Evolutionary conservation across 2,888 invertebrate genomes (phyloP), one percentile per base, ranked within the genome.

Genomic region (Apotomis betuletana): DNA sequence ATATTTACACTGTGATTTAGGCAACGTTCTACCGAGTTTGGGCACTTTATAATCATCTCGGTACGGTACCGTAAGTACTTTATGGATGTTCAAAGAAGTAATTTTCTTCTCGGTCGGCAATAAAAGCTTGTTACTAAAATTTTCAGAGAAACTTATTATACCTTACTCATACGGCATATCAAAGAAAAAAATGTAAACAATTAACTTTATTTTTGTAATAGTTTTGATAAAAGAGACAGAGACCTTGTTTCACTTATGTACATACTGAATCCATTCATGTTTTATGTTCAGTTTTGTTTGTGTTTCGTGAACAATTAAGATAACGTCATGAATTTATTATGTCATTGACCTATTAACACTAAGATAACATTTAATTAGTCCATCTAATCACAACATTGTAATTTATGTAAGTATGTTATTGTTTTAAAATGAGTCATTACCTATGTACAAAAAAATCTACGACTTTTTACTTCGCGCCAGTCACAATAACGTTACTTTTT

Each of bases 311-410:
- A 49, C 55, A 69, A 62, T 58, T 44, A 52, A 57, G 63, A 70
- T 63, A 63, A 12, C 12, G 55, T 38, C 15, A 69, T 27, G 5
- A 36, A 9, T 54, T 49, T 10, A 44, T 12, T 70, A 59, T 36
- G 64, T 52, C 58, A 71, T 62, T 62, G 71, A 62, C 71, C 71
- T 27, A 67, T 61, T 61, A 71, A 65, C 70, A 61, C 52, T 61
- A 1, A 62, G 71, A 67, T 71, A 71, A 67, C 61, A 41, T 67
- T 52, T 57, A 67, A 67, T 51, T 67, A 62, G 65, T n/a, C 12
- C 49, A 49, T 46, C 57, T 67, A 71, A 71, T 65, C 60, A 70
- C 27, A 61, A 61, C n/a, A 63, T 12, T 15, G 27, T 46, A 36
- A 52, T 59, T 58, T 54, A 58, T 52, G 41, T 4, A 44, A 10